A percentile compares a stretch with the other conserved stretches of the same genome.
phyloP scores from a whole-genome alignment of 2,113 vertebrate species.

The Epinephelus moara region DNA sequence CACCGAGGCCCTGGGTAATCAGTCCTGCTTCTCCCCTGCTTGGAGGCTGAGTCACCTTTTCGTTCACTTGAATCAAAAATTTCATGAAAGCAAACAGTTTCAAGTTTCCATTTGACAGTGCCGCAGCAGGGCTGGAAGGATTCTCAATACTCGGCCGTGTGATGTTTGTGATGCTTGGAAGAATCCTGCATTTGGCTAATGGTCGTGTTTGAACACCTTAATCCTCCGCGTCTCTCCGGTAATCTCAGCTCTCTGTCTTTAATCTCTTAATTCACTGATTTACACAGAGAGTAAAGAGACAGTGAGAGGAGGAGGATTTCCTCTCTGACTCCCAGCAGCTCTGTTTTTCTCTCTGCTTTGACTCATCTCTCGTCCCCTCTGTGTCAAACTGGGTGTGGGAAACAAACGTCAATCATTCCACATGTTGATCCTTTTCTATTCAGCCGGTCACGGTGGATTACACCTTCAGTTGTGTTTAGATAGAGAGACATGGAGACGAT shows the following conservation, averaged over 20 bases:
- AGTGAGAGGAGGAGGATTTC: constrained; percentile 9
- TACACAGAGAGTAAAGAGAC: neutral
- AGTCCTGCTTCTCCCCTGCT: too few relatives aligned
- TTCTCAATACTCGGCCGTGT: too few relatives aligned
- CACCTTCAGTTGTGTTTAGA: too few relatives aligned
- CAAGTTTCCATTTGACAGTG: neutral
- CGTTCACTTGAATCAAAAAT: neutral
- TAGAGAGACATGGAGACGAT: too few relatives aligned
- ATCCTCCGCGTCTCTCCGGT: constrained; percentile 43
- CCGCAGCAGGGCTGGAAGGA: neutral
- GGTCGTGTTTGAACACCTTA: constrained; percentile 33
- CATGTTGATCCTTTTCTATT: neutral
- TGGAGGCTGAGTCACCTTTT: neutral
- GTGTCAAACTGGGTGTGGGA: neutral
- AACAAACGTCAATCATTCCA: neutral
- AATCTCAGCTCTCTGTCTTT: constrained; percentile 38
- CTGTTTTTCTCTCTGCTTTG: neutral
- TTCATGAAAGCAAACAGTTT: neutral
- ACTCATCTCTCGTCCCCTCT: neutral
- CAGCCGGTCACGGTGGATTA: neutral
- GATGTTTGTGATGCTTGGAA: neutral
- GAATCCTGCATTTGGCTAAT: neutral
- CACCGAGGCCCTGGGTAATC: too few relatives aligned
- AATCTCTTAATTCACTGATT: constrained; percentile 39
- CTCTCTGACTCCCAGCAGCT: neutral